phyloP scores from a whole-genome alignment of 1,140 invertebrate species.

The Pararge aegeria region DNA sequence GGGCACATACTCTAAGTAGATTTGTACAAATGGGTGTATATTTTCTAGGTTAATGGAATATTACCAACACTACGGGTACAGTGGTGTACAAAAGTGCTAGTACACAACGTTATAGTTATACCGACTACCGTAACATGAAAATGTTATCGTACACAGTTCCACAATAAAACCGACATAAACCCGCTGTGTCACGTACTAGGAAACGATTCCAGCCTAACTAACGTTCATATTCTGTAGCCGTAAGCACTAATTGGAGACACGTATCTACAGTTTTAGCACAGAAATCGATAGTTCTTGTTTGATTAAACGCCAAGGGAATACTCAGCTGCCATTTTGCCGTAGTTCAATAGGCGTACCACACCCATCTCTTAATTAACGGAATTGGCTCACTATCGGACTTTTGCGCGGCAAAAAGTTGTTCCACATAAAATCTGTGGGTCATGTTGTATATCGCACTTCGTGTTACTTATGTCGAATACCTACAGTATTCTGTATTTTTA shows the following conservation, averaged over 20 bases:
- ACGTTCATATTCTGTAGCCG: slow-evolving; percentile 38
- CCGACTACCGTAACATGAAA: slow-evolving; percentile 1
- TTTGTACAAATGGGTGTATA: not conserved
- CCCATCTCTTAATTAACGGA: slow-evolving; percentile 42
- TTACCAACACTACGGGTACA: not conserved
- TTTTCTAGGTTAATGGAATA: not conserved
- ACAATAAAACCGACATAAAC: slow-evolving; percentile 23
- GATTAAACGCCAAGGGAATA: slow-evolving; percentile 54
- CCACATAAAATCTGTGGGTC: slow-evolving; percentile 14
- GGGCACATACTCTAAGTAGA: too few species aligned
- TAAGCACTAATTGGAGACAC: slow-evolving; percentile 61
- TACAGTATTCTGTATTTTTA: too few species aligned
- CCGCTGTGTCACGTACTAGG: slow-evolving; percentile 12
- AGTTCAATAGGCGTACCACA: slow-evolving; percentile 33
- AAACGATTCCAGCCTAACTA: slow-evolving; percentile 17
- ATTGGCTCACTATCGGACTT: slow-evolving; percentile 34
- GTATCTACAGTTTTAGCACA: slow-evolving; percentile 54
- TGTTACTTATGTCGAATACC: too few species aligned
- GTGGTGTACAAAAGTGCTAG: not conserved
- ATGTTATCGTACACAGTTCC: slow-evolving; percentile 10
- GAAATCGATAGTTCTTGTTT: slow-evolving; percentile 65
- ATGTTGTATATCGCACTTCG: too few species aligned
- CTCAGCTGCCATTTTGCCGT: slow-evolving; percentile 42
- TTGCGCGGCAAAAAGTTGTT: slow-evolving; percentile 24
- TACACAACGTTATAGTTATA: not conserved